Conservation (phyloP, 37 sponge, comb jelly and placozoan species). For the Agelas oroides region DNA sequence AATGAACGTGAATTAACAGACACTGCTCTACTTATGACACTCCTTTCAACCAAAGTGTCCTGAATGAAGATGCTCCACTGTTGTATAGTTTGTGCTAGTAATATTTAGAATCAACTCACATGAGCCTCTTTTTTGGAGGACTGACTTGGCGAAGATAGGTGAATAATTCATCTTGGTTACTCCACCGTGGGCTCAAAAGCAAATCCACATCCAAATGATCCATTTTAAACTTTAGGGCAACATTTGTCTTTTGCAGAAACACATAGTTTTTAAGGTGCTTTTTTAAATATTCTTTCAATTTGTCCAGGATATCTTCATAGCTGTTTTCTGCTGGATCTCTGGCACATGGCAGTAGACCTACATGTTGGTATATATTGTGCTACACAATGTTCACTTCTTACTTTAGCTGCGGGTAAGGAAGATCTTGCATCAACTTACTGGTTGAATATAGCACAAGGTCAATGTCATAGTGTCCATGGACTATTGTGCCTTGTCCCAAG, state of each 20-base stretch:
- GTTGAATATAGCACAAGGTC: constrained; percentile 26
- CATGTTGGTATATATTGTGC: background rate
- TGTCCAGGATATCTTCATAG: background rate
- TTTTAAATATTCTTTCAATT: background rate
- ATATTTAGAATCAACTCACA: too few relatives aligned
- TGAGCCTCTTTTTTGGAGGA: too few relatives aligned
- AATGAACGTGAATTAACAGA: too few relatives aligned
- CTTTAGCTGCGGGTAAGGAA: too few relatives aligned
- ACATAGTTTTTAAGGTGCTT: background rate
- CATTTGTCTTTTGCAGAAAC: background rate
- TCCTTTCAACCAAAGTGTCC: too few relatives aligned
- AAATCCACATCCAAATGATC: background rate
- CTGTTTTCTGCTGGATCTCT: background rate
- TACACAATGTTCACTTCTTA: too few relatives aligned
- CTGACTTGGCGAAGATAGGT: background rate
- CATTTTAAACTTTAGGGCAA: background rate
- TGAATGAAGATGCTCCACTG: too few relatives aligned
- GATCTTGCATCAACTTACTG: too few relatives aligned
- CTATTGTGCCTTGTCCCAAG: constrained; percentile 18
- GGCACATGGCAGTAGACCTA: background rate
- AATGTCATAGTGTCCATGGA: constrained; percentile 16
- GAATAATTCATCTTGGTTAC: background rate
- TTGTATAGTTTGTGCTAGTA: too few relatives aligned
- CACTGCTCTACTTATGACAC: too few relatives aligned
- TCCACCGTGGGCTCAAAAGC: constrained; percentile 1